phyloP scores from a whole-genome alignment of 2,888 invertebrate genomes.

The Druceiella hillmani region DNA sequence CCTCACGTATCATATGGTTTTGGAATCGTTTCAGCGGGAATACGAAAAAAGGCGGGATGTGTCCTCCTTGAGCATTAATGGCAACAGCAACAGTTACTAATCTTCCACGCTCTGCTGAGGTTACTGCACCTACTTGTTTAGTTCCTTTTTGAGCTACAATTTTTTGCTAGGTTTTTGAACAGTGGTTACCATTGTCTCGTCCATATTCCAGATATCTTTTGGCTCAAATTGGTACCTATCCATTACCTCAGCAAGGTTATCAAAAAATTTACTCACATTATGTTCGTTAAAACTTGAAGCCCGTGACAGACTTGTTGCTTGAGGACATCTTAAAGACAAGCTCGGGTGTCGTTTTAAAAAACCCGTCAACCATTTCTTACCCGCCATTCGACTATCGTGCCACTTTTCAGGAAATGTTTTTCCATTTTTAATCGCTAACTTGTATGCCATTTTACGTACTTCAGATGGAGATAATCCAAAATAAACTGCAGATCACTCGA shows the following conservation, averaged over 20 bases:
- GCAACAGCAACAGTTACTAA: constrained; percentile 16
- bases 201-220: constrained; percentile 9
- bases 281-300: constrained; percentile 7
- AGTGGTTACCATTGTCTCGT: constrained; percentile 3
- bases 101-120: constrained; percentile 19
- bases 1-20: constrained; percentile 21
- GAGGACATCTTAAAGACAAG: constrained; percentile 6
- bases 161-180: constrained; percentile 6
- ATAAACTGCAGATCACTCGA: constrained; percentile 13
- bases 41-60: constrained; percentile 11
- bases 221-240: constrained; percentile 9
- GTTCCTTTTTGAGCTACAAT: constrained; percentile 6
- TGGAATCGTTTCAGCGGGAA: constrained; percentile 17
- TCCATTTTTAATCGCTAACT: constrained; percentile 3
- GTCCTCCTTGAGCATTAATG: constrained; percentile 13
- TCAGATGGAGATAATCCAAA: constrained; percentile 6
- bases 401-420: constrained; percentile 3
- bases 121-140: constrained; percentile 16
- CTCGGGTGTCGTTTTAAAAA: constrained; percentile 8
- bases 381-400: constrained; percentile 5
- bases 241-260: constrained; percentile 8
- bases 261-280: constrained; percentile 5
- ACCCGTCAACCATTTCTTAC: constrained; percentile 5
- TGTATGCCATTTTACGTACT: constrained; percentile 6
- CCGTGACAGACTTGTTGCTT: constrained; percentile 7